These are phyloP conservation scores for Melopsittacus undulatus DNA, from an alignment of 2,797 vertebrate species.

Conservation along the genomic window DNA sequence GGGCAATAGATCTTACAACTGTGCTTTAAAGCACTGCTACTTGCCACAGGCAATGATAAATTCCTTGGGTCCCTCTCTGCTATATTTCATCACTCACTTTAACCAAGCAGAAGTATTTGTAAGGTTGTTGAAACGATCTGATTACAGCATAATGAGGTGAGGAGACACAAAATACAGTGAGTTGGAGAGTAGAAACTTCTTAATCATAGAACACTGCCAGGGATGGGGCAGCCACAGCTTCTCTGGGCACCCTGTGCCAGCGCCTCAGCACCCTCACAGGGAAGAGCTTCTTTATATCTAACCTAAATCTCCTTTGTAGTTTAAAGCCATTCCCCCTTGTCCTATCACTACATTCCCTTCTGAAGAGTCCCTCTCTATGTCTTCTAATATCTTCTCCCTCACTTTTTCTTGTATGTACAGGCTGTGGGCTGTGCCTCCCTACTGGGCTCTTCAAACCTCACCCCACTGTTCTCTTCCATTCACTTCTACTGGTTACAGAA, in stretches of 20 bases:
- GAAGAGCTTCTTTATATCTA: background rate
- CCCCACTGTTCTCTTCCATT: background rate
- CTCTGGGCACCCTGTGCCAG: background rate
- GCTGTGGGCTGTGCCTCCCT: background rate
- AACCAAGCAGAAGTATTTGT: background rate
- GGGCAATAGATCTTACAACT: background rate
- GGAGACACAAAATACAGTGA: background rate
- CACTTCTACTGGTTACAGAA: background rate
- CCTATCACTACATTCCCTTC: background rate
- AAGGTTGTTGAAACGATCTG: background rate
- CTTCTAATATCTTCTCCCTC: background rate
- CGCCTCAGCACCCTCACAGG: background rate
- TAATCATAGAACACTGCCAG: background rate
- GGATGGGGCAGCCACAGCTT: background rate
- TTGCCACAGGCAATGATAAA: background rate
- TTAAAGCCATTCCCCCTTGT: background rate
- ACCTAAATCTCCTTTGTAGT: background rate
- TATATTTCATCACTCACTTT: background rate
- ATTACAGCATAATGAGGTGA: background rate
- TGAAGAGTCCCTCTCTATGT: background rate
- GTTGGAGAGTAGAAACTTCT: background rate
- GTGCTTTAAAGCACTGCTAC: background rate
- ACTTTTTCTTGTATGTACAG: background rate
- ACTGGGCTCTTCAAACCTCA: background rate
- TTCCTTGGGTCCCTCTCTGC: background rate